Evolutionary conservation across 2,797 vertebrate species (phyloP), one percentile per base, ranked within the genome.

Genomic region (Hylomyscus alleni): DNA sequence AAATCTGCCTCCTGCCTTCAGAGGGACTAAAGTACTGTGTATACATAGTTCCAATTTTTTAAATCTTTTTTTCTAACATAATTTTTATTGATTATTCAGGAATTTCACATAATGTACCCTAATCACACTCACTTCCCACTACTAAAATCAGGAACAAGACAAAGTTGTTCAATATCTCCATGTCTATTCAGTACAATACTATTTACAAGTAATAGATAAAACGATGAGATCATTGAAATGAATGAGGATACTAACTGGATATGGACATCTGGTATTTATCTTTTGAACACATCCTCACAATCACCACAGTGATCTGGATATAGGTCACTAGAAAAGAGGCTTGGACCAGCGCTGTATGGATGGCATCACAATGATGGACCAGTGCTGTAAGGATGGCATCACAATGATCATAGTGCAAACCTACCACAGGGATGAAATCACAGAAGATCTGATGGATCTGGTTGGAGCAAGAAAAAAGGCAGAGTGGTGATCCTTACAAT

Each of bases 1-100:
- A 97, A 93, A 81, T 77, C 73, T 94, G 72, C 6, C 47, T 92
- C 56, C 52, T 92, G 19, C 8, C 62, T 89, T 22, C 76, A 91
- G 6, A 93, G 50, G 93, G 84, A 94, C 80, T 76, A 87, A 92
- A 50, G 26, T 73, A 44, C 72, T 84, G 4, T 17, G 92, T 75
- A 83, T 72, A 89, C 22, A 58, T 88, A 91, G 84, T 95, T 85
- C 81, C 19, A 93, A 77, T 81, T 17, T 78, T 67, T 26, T 47
- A 69, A 91, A 83, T n/a, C 54, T 50, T 47, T 77, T 77, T 44
- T 73, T 44, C 40, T 15, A 26, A 14, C 24, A 76, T 47, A 14
- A 26, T 29, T 44, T 44, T 69, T 69, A 69, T 69, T 69, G 34
- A 6, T 69, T 69, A n/a, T 69, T 9, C 19, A 6, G 34, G 67